phyloP scores from a whole-genome alignment of 2,113 vertebrate genomes.

The Thamnaconus septentrionalis region DNA sequence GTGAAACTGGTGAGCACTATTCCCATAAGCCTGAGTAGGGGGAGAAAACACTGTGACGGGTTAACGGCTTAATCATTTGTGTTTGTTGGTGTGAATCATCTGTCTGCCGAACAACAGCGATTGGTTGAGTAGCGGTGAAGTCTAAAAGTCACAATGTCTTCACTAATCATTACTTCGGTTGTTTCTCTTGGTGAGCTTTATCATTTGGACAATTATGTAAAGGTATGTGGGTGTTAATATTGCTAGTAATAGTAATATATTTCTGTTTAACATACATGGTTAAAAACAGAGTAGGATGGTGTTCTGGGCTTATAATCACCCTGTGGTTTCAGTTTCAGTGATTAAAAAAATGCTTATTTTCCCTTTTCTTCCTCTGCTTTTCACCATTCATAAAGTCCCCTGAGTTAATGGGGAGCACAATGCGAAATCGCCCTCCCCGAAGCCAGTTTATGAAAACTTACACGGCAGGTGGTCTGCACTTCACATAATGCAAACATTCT shows the following conservation, averaged over 20 bases:
- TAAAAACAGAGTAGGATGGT: no score
- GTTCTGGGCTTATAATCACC: no score
- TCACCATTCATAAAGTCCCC: not conserved
- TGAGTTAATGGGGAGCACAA: not conserved
- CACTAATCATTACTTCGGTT: no score
- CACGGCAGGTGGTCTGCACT: not conserved
- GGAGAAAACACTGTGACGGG: slow-evolving; percentile 50
- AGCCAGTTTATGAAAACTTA: slow-evolving; percentile 2
- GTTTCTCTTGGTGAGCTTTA: no score
- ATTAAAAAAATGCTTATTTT: not conserved
- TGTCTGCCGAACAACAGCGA: slow-evolving; percentile 21
- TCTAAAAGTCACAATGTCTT: no score
- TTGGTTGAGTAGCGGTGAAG: not conserved
- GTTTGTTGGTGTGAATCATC: slow-evolving; percentile 49
- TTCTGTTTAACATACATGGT: no score
- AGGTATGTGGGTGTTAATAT: no score
- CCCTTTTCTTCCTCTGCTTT: not conserved
- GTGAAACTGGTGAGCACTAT: slow-evolving; percentile 58
- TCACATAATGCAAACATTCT: not conserved
- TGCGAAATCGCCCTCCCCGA: not conserved
- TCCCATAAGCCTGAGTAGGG: slow-evolving; percentile 60
- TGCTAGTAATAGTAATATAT: no score
- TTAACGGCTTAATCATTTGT: slow-evolving; percentile 44
- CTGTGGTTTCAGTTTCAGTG: no score
- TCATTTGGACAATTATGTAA: no score